Evolutionary conservation across 2,113 vertebrate genomes (phyloP), one percentile per base, ranked within the genome.

Genomic region (Trichechus manatus): DNA sequence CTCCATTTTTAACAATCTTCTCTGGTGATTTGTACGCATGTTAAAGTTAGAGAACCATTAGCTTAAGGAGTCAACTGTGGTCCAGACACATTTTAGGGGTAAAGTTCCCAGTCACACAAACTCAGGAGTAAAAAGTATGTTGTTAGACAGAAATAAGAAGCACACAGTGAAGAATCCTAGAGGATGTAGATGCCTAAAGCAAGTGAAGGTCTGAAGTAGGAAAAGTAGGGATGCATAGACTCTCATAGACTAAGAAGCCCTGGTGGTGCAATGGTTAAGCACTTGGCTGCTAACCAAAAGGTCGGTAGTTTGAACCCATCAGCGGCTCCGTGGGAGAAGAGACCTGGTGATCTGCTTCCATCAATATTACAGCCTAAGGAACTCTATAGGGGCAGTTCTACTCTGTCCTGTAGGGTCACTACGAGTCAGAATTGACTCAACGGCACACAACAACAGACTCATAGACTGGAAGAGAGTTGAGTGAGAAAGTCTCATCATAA

Each of bases 141-240:
- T 47, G 29, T 91, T 86, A 94, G 33, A 31, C 42, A 87, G 53
- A 95, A 86, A 9, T 50, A 82, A 97, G 56, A 77, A 90, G 50
- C 27, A 53, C 75, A 42, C 5, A 47, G 44, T 68, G 56, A 79
- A 25, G 17, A 77, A 64, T 74, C 33, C 64, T 61, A 93, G 39
- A 87, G 29, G 27, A 13, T 47, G 25, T 33, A 44, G 33, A 44
- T 93, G 59, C 11, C 47, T 81, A n/a, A 27, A 50, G 64, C 56
- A 78, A 64, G 56, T 56, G 50, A 68, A 80, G 78, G 33, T 64
- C 44, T 64, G 20, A 61, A 66, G 11, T 66, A 0, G 27, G 27
- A 50, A 78, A 82, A 9, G 33, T 70, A 17, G 42, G 22, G 19
- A 64, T 50, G 31, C 87, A 15, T 10, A 56, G 50, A 63, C 9